phyloP scores from a whole-genome alignment of 2,113 vertebrate species.

The Bos taurus region ARS-UCD2.0 NC_037355.1:6168501-6169000 shows the following conservation, averaged over 20 bases:
- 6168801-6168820: neutral
- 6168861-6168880: neutral
- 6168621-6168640: neutral
- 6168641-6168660: neutral
- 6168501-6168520: neutral
- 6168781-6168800: neutral
- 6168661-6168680: neutral
- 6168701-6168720: neutral
- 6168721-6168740: neutral
- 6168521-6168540: neutral
- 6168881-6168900: neutral
- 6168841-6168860: neutral
- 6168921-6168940: neutral
- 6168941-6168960: neutral
- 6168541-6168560: neutral
- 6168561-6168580: neutral
- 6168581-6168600: neutral
- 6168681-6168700: neutral
- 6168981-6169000: neutral
- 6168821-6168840: neutral
- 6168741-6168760: neutral
- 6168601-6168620: neutral
- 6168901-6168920: neutral
- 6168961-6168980: neutral
- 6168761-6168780: no score